phyloP scores from a whole-genome alignment of 30 jellyfish, hydroid and myxozoan genomes.

The Nemopilema nomurai region DNA sequence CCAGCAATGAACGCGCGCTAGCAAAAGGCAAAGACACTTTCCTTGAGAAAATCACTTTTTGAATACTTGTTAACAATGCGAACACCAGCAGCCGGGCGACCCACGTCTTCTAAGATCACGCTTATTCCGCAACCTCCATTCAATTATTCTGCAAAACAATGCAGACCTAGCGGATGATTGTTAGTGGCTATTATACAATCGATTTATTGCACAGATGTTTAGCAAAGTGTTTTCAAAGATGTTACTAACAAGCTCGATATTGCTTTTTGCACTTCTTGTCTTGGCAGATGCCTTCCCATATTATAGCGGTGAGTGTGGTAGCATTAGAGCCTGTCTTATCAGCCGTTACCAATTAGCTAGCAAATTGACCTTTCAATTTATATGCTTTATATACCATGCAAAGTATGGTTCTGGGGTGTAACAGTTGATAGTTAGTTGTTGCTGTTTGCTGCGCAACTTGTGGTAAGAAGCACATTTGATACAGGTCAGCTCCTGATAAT shows the following conservation, averaged over 20 bases:
- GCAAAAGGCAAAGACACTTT: neutral
- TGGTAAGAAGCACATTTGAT: too few relatives aligned
- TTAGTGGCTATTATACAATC: neutral
- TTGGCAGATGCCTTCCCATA: slow-evolving; percentile 41
- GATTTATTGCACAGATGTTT: neutral
- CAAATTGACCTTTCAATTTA: neutral
- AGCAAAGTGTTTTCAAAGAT: neutral
- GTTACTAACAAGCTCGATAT: neutral
- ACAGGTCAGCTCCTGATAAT: too few relatives aligned
- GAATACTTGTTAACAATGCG: slow-evolving; percentile 21
- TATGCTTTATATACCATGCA: neutral
- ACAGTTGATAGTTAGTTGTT: too few relatives aligned
- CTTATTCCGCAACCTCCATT: slow-evolving; percentile 49
- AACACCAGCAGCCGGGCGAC: slow-evolving; percentile 39
- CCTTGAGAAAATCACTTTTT: neutral
- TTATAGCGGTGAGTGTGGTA: slow-evolving; percentile 30
- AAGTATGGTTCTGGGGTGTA: too few relatives aligned
- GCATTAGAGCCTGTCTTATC: neutral
- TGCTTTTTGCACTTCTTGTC: slow-evolving; percentile 17
- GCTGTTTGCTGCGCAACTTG: too few relatives aligned
- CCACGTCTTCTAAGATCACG: slow-evolving; percentile 46
- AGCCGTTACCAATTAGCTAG: neutral
- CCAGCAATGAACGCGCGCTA: neutral
- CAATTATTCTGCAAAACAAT: slow-evolving; percentile 29
- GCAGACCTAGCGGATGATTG: slow-evolving; percentile 32